phyloP scores from a whole-genome alignment of 92 coral and sea anemone species.

The Epizoanthus scotinus region DNA sequence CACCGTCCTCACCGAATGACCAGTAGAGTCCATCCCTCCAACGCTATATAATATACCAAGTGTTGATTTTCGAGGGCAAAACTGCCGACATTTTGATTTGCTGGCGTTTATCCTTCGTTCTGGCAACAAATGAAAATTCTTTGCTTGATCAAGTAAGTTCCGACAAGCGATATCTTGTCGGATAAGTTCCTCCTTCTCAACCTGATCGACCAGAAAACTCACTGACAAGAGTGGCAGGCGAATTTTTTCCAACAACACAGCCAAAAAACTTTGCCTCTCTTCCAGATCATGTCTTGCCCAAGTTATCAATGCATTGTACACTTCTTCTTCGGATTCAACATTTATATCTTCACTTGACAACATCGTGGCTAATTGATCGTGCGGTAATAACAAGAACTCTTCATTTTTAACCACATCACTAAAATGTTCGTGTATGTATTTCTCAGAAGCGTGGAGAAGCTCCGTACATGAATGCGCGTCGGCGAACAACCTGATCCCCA shows the following conservation, averaged over 20 bases:
- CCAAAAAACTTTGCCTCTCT: conserved; percentile 66
- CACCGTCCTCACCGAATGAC: conserved; percentile 77
- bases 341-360: conserved; percentile 77
- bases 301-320: conserved; percentile 75
- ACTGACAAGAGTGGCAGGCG: conserved; percentile 88
- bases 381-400: conserved; percentile 76
- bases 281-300: conserved; percentile 83
- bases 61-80: conserved; percentile 69
- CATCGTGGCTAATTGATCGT: conserved; percentile 64
- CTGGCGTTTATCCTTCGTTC: conserved; percentile 55
- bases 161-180: conserved; percentile 78
- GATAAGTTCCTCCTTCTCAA: conserved; percentile 93
- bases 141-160: conserved; percentile 80
- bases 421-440: conserved; percentile 79
- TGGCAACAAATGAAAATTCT: conserved; percentile 88
- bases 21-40: conserved; percentile 91
- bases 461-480: conserved; percentile 73
- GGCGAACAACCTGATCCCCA: conserved; percentile 84
- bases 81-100: conserved; percentile 29
- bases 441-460: conserved; percentile 64
- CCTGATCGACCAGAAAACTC: conserved; percentile 79
- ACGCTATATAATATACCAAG: conserved; percentile 66
- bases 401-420: conserved; percentile 80
- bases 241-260: conserved; percentile 68
- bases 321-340: conserved; percentile 90